Base-by-base conservation (phyloP, 2,113 vertebrate species). In the Murina feae region DNA sequence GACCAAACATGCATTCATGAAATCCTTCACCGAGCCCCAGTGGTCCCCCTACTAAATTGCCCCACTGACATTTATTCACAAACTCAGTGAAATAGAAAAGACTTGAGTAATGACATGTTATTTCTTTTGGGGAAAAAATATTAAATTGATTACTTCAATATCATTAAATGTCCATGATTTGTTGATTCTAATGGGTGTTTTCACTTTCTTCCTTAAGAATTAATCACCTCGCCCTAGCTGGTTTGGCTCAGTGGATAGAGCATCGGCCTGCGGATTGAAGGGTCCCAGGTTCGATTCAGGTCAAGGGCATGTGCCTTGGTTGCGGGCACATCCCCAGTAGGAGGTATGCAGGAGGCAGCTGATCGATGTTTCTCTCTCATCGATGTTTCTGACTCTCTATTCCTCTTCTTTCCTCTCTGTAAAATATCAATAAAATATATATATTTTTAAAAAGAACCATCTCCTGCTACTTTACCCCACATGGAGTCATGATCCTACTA, bases 181-280 rank as follows among this genome's bases (percentile, higher is more conserved):
- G 17, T 94, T 91, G 44, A 71, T 16, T 91, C 20, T 68, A 58
- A 83, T 86, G 35, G 79, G 83, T 21, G 76, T 13, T 53, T 47
- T 92, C 60, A n/a, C 35, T 92, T 78, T 94, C 55, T 83, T 71
- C 44, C 81, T 92, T 90, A 95, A 95, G 47, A 97, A 95, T 90
- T 95, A 93, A 94, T 95, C 63, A 78, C 74, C 51, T 79, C n/a
- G n/a, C n/a, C n/a, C n/a, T n/a, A n/a, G n/a, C n/a, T n/a, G n/a
- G n/a, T n/a, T n/a, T n/a, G n/a, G n/a, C n/a, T n/a, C n/a, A n/a
- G n/a, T n/a, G n/a, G n/a, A n/a, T n/a, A n/a, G n/a, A n/a, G n/a
- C n/a, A n/a, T n/a, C n/a, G n/a, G n/a, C n/a, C n/a, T n/a, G n/a
- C n/a, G n/a, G n/a, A n/a, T n/a, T n/a, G n/a, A n/a, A n/a, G n/a